Base-by-base conservation (phyloP, 2,113 vertebrate genomes). In the Vulpes lagopus region DNA sequence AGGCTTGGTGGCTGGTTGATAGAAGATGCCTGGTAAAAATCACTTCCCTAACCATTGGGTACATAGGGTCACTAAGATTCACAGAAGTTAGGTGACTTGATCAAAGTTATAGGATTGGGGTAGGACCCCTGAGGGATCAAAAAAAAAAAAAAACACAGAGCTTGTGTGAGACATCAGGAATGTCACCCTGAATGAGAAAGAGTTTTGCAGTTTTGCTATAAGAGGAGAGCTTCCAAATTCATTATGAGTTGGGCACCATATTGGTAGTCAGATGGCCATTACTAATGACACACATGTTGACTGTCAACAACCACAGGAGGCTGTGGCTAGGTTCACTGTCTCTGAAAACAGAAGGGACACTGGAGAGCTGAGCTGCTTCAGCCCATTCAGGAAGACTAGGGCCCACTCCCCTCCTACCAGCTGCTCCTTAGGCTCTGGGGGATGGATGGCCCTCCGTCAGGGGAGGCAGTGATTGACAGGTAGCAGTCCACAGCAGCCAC, bases 361-460 rank as follows among this genome's bases (percentile, higher is more conserved):
- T 5, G 27, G 32, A 57, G 35, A 22, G 6, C 55, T 38, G 51
- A 93, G 62, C 51, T 35, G 7, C 81, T 38, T 14, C 23, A 35
- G 59, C 17, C 30, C 0, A 27, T 0, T 1, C 30, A 4, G 16
- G 25, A 19, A 23, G 32, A 49, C 25, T 0, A 19, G 35, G 2
- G 9, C 65, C 35, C 1, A 0, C 30, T n/a, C 43, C 23, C 17
- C 51, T 57, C 38, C 79, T 16, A 16, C 30, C 35, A 32, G 95
- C 74, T 22, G 73, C 87, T 59, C 55, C 35, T 15, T 32, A 15
- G 53, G 60, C 25, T 4, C 23, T 15, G 16, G 1, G n/a, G 32
- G 20, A 9, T 25, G 30, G 76, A 11, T 4, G 0, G 1, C 43
- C 7, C 32, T 55, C 43, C 4, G 3, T 16, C 2, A 73, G 4